Conservation (phyloP, 2,797 vertebrate species). For the Manis javanica region DNA sequence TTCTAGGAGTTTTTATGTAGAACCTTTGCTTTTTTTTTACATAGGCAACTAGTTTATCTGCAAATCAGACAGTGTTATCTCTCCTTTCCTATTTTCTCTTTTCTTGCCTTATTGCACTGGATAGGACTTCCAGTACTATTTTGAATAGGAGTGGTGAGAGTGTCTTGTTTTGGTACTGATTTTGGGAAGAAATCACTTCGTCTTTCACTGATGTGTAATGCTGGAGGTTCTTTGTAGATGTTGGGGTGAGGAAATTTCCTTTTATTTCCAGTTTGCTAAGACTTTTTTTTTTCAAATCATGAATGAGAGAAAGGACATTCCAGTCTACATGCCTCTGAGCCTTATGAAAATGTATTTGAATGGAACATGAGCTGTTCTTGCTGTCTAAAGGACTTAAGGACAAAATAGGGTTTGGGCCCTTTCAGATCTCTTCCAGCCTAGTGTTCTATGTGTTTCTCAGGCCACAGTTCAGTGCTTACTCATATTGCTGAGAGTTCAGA, state of each 20-base stretch:
- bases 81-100: neutral
- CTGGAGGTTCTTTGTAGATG: neutral
- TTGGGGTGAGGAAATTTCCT: neutral
- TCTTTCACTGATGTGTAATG: neutral
- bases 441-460: neutral
- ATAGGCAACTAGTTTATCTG: neutral
- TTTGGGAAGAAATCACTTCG: neutral
- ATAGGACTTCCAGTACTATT: neutral
- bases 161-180: neutral
- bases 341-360: conserved; percentile 22
- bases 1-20: neutral
- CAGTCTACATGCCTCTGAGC: neutral
- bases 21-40: neutral
- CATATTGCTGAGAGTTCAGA: neutral
- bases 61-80: neutral
- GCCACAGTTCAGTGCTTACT: neutral
- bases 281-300: neutral
- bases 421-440: neutral
- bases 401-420: neutral
- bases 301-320: neutral
- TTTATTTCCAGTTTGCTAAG: neutral
- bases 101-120: neutral
- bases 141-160: neutral
- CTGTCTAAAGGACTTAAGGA: neutral
- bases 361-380: neutral